Evolutionary conservation across 2,888 invertebrate species (phyloP).

Genomic region (Tridacna crocea): DNA sequence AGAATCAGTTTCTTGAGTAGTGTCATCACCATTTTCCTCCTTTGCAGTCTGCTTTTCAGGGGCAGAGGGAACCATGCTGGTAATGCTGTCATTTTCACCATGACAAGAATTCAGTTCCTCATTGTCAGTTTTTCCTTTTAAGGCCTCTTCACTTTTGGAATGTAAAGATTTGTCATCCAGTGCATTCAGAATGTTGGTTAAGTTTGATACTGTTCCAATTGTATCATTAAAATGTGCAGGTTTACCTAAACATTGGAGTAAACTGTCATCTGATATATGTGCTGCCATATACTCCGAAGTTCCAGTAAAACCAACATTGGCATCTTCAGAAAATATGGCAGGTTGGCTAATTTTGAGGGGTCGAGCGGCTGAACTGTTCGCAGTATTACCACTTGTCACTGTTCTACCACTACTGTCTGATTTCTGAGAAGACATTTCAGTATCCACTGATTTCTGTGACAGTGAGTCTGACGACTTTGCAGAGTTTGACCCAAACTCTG

Average conservation of each 20-base stretch:
- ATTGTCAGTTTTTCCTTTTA: neutral
- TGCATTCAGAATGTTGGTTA: slow-evolving; percentile 57
- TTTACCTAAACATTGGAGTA: slow-evolving; percentile 49
- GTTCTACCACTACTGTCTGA: slow-evolving; percentile 12
- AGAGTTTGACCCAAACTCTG: slow-evolving; percentile 1
- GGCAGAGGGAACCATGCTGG: neutral
- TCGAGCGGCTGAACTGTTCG: neutral
- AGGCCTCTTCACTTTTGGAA: neutral
- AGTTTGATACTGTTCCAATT: slow-evolving; percentile 49
- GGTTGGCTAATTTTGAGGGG: slow-evolving; percentile 43
- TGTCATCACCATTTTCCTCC: neutral
- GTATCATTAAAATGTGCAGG: slow-evolving; percentile 45
- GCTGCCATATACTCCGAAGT: neutral
- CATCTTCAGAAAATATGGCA: slow-evolving; percentile 55
- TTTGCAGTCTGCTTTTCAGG: neutral
- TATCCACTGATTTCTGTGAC: slow-evolving; percentile 30
- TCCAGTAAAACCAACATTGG: slow-evolving; percentile 37
- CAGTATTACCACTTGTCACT: neutral
- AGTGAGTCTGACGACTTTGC: neutral
- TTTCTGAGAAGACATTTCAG: slow-evolving; percentile 18
- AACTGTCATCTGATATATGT: slow-evolving; percentile 52
- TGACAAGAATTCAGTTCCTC: neutral
- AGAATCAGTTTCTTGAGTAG: neutral
- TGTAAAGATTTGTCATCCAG: slow-evolving; percentile 35
- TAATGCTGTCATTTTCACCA: neutral